A percentile compares a stretch with the other conserved stretches of the same genome.
phyloP scores from a whole-genome alignment of 2,113 vertebrate genomes.

The Python bivittatus region DNA sequence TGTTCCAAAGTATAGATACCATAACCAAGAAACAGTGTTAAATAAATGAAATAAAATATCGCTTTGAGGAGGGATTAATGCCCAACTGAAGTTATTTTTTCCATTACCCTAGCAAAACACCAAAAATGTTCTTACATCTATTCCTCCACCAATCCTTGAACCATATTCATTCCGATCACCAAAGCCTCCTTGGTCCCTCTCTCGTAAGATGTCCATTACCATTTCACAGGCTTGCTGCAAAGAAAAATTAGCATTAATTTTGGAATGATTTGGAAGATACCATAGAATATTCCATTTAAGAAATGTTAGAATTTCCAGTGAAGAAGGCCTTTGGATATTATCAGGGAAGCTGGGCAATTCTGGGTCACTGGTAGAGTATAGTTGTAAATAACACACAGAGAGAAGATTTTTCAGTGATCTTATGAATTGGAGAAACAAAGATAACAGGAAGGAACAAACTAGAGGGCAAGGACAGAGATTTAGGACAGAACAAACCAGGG shows the following conservation, averaged over 20 bases:
- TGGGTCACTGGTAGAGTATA: background rate
- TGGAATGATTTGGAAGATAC: background rate
- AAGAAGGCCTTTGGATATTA: background rate
- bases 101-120: background rate
- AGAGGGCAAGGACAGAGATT: background rate
- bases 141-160: conserved; percentile 80
- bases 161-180: conserved; percentile 86
- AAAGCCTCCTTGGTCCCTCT: conserved; percentile 85
- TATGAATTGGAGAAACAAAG: background rate
- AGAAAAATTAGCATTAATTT: background rate
- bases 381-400: background rate
- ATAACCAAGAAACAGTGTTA: background rate
- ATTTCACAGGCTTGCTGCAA: conserved; percentile 91
- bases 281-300: background rate
- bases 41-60: background rate
- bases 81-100: background rate
- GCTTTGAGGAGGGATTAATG: background rate
- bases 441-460: background rate
- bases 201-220: conserved; percentile 91
- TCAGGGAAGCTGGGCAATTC: background rate
- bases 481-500: too few species aligned
- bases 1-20: background rate
- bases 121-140: conserved; percentile 60
- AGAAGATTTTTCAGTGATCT: background rate
- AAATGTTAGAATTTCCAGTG: background rate